A percentile compares a stretch with the other conserved stretches of the same genome.
Conservation (phyloP, 2,113 vertebrate species). For the Sinosuthora webbiana region DNA sequence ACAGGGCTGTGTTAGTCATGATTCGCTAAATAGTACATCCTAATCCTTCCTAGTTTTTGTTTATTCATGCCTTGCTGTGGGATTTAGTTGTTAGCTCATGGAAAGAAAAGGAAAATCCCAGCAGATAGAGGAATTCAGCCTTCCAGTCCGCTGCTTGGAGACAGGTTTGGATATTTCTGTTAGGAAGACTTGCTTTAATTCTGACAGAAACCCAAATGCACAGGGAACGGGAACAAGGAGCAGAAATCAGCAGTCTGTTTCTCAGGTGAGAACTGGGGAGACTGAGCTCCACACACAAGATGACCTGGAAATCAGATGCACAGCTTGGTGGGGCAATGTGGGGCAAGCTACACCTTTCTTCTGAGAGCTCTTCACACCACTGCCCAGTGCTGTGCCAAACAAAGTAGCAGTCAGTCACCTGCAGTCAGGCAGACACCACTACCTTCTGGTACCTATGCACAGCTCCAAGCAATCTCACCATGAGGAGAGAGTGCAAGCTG, state of each 20-base stretch:
- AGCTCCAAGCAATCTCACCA: background rate
- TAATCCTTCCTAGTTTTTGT: constrained; percentile 76
- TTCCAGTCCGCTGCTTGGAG: constrained; percentile 65
- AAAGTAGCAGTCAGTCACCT: background rate
- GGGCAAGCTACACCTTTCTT: background rate
- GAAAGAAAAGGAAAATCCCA: constrained; percentile 64
- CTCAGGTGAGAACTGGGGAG: background rate
- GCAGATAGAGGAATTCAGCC: constrained; percentile 60
- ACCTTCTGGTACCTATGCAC: background rate
- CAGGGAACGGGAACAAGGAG: background rate
- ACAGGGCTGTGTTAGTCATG: constrained; percentile 66
- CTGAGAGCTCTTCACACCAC: fast-evolving
- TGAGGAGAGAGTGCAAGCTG: constrained; percentile 68
- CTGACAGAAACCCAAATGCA: background rate
- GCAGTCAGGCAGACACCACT: fast-evolving
- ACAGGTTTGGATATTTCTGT: constrained; percentile 60
- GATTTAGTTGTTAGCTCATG: constrained; percentile 70
- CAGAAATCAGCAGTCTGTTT: background rate
- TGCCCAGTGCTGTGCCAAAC: background rate
- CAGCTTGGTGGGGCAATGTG: fast-evolving
- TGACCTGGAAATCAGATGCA: background rate
- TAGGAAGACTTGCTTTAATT: background rate
- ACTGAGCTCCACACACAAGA: background rate
- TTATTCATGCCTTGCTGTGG: constrained; percentile 69
- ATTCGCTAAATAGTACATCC: constrained; percentile 66